phyloP scores from a whole-genome alignment of 2,888 invertebrate genomes.

The Apamea crenata region DNA sequence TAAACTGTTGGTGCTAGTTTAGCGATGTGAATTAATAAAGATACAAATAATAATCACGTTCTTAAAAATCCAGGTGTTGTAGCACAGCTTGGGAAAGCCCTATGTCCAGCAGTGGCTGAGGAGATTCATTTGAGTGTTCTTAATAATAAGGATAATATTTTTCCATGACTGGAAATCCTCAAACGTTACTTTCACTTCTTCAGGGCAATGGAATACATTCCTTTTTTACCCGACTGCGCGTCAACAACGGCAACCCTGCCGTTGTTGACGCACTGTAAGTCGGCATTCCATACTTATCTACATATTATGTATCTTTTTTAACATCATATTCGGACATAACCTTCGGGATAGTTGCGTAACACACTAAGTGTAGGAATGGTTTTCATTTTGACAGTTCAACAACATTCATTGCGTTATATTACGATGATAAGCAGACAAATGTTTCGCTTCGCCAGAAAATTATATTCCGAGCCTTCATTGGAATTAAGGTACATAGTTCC shows the following conservation, averaged over 20 bases:
- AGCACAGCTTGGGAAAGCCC: no score
- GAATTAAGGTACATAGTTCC: conserved; percentile 26
- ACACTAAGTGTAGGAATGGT: not conserved
- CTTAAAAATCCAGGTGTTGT: not conserved
- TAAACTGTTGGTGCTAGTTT: not conserved
- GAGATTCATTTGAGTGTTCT: not conserved
- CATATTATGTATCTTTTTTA: not conserved
- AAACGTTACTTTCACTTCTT: not conserved
- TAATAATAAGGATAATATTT: not conserved
- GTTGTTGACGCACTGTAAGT: no score
- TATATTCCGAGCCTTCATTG: conserved; percentile 7
- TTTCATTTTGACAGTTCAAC: not conserved
- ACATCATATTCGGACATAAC: not conserved
- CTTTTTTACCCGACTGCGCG: not conserved
- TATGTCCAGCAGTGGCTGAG: not conserved
- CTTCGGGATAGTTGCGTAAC: not conserved
- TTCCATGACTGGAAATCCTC: not conserved
- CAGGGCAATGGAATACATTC: no score
- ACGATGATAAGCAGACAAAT: not conserved
- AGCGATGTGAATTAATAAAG: not conserved
- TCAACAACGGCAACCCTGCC: no score
- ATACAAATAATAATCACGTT: not conserved
- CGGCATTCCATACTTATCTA: not conserved
- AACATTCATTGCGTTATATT: not conserved
- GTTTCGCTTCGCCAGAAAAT: not conserved